phyloP scores from a whole-genome alignment of 2,113 vertebrate genomes.

The Crotalus tigris region DNA sequence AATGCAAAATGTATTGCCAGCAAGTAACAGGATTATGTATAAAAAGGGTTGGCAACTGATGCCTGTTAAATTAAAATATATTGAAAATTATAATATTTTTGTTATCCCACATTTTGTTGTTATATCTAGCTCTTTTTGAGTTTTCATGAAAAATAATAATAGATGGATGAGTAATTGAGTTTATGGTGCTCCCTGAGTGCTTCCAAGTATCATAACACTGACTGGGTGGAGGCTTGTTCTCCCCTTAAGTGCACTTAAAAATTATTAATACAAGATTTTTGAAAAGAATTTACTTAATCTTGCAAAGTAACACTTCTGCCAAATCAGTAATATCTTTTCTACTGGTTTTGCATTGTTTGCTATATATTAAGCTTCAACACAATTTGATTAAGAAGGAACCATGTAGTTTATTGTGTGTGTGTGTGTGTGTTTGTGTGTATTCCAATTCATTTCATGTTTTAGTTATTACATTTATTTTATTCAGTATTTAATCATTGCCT shows the following conservation, averaged over 20 bases:
- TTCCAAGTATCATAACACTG: not conserved
- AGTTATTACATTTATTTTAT: not conserved
- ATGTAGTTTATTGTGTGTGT: not conserved
- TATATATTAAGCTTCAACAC: not conserved
- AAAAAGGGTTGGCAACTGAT: not conserved
- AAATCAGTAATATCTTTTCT: not conserved
- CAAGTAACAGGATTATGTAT: not conserved
- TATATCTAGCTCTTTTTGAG: not conserved
- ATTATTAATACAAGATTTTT: not conserved
- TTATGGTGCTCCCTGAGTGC: not conserved
- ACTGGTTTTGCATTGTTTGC: not conserved
- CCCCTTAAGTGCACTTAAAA: not conserved
- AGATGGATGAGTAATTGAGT: not conserved
- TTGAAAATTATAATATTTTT: not conserved
- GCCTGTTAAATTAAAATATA: not conserved
- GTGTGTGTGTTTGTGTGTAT: not conserved
- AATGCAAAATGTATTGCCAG: not conserved
- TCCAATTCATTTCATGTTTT: not conserved
- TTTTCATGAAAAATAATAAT: not conserved
- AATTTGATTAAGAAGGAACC: not conserved
- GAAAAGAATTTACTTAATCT: not conserved
- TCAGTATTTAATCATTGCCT: not conserved
- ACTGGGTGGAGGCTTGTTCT: not conserved
- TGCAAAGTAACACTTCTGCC: not conserved
- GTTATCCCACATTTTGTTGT: not conserved